Evolutionary conservation across 2,113 vertebrate species (phyloP), one percentile per base, ranked within the genome.

Genomic region (Hippotragus niger): DNA sequence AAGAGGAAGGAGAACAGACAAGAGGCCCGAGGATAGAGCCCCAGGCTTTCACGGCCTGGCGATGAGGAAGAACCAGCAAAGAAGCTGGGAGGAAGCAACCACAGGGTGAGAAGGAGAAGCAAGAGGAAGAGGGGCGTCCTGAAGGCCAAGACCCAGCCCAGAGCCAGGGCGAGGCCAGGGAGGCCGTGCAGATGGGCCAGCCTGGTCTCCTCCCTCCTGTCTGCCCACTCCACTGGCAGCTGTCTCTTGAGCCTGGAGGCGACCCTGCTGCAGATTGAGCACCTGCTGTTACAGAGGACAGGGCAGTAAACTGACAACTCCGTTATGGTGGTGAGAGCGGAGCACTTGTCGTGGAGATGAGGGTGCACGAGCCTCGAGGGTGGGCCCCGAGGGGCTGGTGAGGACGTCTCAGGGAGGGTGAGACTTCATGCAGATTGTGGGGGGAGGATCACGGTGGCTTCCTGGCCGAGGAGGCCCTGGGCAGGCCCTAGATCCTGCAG

Each of bases 121-220:
- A 27, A 23, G 52, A 58, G 62, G 36, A 21, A 25, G 50, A 53
- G 13, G 2, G 33, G 6, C 0, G 0, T 36, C 53, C 80, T 17
- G 2, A 55, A 67, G 8, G 19, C 58, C 84, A 23, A 45, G 33
- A 8, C 13, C 27, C n/a, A 29, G 43, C 15, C 10, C 14, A 33
- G 50, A 90, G 90, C 60, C 40, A 84, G 55, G 12, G 0, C 5
- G 6, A 58, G 14, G 31, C 53, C 2, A 0, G 62, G 86, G 47
- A n/a, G 5, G 7, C 11, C 5, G 16, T 10, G 29, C 31, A 5
- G 82, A 16, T 0, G 0, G 14, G 3, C 25, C 76, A 14, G 16
- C 58, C 19, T 5, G 81, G 45, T 19, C 3, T 2, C 74, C 62
- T 36, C 76, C 94, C 11, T 29, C 31, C 64, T 12, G 3, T 47